Percentiles rank a stretch among this genome's conserved stretches.
Conservation (phyloP, 64 coral and sea anemone species). For the Hydrozoanthus tunicans region DNA sequence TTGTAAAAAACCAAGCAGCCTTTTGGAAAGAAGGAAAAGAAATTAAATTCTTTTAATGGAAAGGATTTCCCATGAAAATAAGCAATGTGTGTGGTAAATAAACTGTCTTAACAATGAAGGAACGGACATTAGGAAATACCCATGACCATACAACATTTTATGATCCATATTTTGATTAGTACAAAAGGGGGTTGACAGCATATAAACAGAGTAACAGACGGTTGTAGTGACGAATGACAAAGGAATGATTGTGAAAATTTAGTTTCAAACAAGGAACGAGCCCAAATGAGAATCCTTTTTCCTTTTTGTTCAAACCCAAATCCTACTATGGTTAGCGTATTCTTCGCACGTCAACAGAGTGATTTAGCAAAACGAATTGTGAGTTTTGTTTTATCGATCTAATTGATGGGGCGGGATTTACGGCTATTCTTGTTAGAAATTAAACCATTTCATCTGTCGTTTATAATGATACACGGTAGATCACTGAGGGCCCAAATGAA, state of each 20-base stretch:
- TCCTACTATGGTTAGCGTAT: too few species aligned
- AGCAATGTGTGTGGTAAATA: constrained; percentile 56
- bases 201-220: background rate
- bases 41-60: constrained; percentile 1
- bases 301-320: too few species aligned
- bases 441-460: constrained; percentile 40
- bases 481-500: background rate
- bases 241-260: constrained; percentile 9
- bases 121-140: background rate
- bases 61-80: constrained; percentile 9
- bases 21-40: background rate
- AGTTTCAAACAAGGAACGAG: background rate
- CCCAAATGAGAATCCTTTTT: background rate
- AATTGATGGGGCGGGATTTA: constrained; percentile 43
- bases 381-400: background rate
- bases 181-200: constrained; percentile 28
- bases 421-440: background rate
- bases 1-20: constrained; percentile 9
- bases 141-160: background rate
- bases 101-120: background rate
- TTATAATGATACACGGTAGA: constrained; percentile 38
- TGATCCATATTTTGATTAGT: constrained; percentile 47
- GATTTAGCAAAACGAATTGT: background rate
- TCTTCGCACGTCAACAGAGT: too few species aligned
- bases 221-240: constrained; percentile 19